Conservation (phyloP, 2,888 invertebrate genomes). For the Helleia helle region DNA sequence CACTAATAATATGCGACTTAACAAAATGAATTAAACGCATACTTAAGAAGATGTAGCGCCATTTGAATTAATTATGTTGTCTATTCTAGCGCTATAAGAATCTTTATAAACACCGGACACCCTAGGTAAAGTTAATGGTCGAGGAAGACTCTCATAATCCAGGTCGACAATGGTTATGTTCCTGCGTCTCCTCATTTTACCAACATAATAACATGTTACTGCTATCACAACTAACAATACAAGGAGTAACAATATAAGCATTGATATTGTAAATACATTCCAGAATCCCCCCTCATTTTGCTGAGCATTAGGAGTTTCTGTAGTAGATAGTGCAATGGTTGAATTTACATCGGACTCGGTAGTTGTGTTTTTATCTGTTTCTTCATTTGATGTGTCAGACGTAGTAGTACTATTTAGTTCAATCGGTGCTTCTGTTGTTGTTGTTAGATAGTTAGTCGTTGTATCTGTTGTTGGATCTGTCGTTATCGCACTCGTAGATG, state of each 20-base stretch:
- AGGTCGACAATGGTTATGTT: constrained; percentile 16
- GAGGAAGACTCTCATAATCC: constrained; percentile 26
- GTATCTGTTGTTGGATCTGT: constrained; percentile 12
- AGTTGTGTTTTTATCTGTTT: neutral
- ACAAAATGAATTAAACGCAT: too few relatives aligned
- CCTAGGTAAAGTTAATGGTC: constrained; percentile 29
- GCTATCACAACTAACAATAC: constrained; percentile 16
- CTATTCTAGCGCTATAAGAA: too few relatives aligned
- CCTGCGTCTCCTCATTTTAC: constrained; percentile 12
- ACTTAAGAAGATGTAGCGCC: too few relatives aligned
- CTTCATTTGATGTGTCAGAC: too few relatives aligned
- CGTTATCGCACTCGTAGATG: constrained; percentile 6
- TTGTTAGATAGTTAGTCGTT: too few relatives aligned
- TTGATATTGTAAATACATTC: constrained; percentile 18
- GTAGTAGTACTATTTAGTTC: too few relatives aligned
- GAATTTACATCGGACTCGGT: too few relatives aligned
- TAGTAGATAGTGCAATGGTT: neutral
- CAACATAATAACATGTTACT: constrained; percentile 18
- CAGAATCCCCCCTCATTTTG: constrained; percentile 13
- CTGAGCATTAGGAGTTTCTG: neutral
- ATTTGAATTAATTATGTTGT: too few relatives aligned
- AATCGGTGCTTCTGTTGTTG: too few relatives aligned
- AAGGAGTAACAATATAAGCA: constrained; percentile 15
- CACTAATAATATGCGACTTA: too few relatives aligned
- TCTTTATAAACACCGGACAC: constrained; percentile 23